Base-by-base conservation (phyloP, 2,797 vertebrate species). In the Oryzias sinensis region DNA sequence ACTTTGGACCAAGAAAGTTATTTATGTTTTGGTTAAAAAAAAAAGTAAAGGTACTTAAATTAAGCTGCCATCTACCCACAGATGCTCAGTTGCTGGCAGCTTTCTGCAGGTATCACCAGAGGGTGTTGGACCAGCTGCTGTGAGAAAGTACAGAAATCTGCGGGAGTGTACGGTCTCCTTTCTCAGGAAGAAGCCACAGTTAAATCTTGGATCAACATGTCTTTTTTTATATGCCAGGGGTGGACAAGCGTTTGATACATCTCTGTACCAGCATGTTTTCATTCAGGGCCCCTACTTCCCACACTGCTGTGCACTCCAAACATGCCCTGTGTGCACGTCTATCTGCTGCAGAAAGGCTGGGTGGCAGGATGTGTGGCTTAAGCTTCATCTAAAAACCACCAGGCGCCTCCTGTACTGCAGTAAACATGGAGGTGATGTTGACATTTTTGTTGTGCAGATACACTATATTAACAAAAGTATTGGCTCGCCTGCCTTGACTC, bases 231-330 rank as follows among this genome's bases (percentile, higher is more conserved):
- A 73, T 56, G 37, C 33, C 37, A 53, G 2, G 20, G 77, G 65
- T 66, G 70, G 68, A 79, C 83, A 86, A 82, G 73, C 79, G 77
- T 84, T 79, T 76, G 80, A 86, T 83, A 79, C 57, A 76, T 85
- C 67, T 53, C 69, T 79, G 53, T 56, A 78, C 77, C 79, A 56
- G 72, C 75, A 73, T 87, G 76, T 88, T 87, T 85, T 88, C 46
- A 72, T 82, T 81, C 74, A 74, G 57, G 59, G 66, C 70, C 70
- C 72, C 57, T 40, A 50, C 71, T 49, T 63, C 72, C 66, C 62
- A 43, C 69, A 59, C 66, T 64, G 76, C 68, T 66, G 59, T 3
- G 22, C 60, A 65, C 79, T 82, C 65, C 66, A 68, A 85, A 83
- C 85, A 87, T 73, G 74, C 70, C 55, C 43, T 61, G 44, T 62